Evolutionary conservation across 2,113 vertebrate species (phyloP).

Genomic region (Ia io): DNA sequence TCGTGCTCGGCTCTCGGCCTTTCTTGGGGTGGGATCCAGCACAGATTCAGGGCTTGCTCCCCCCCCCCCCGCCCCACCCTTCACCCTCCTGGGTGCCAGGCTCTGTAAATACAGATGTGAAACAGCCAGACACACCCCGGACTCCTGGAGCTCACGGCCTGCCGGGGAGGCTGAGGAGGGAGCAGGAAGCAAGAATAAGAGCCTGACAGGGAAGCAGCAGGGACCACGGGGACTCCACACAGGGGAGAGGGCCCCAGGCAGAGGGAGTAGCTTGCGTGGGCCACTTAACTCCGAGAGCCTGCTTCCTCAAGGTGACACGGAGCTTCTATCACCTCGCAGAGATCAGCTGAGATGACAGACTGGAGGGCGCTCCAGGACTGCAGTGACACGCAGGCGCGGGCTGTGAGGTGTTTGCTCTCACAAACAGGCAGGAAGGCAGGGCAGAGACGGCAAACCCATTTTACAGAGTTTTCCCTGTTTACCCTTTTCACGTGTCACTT

Average conservation of each 20-base stretch:
- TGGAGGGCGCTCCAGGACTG: background rate
- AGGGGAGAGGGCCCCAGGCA: background rate
- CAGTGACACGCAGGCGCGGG: fast-evolving
- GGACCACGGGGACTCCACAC: fast-evolving
- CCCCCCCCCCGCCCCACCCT: too few species aligned
- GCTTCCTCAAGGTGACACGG: fast-evolving
- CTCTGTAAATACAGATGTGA: background rate
- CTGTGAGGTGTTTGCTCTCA: background rate
- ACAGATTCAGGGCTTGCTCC: background rate
- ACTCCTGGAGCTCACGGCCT: background rate
- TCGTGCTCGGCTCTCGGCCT: background rate
- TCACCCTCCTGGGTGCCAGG: background rate
- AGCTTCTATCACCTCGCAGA: background rate
- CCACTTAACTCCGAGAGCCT: background rate
- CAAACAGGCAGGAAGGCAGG: background rate
- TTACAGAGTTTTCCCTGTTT: background rate
- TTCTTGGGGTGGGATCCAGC: background rate
- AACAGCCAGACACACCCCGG: background rate
- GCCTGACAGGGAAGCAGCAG: fast-evolving
- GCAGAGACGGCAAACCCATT: background rate
- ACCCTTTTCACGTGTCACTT: background rate
- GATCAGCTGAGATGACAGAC: background rate
- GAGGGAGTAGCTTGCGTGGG: fast-evolving
- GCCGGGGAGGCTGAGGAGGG: fast-evolving
- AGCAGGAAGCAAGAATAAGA: background rate